Percentiles rank a stretch among this genome's conserved stretches.
Evolutionary conservation across 2,113 vertebrate species (phyloP).

Genomic region (Xenopus borealis): DNA sequence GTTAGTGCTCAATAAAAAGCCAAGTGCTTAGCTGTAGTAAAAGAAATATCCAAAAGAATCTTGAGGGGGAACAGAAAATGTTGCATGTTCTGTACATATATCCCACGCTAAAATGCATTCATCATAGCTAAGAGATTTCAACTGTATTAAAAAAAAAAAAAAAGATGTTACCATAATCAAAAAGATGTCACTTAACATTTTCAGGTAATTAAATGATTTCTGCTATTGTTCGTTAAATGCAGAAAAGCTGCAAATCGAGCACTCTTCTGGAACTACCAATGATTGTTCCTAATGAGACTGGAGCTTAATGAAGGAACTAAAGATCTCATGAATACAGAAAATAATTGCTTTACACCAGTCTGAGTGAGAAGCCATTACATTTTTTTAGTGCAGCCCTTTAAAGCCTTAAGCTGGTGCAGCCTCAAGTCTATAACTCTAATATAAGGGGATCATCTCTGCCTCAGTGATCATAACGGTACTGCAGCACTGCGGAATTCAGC

Average conservation of each 20-base stretch:
- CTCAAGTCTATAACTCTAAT: slow-evolving; percentile 29
- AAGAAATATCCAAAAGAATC: too few species aligned
- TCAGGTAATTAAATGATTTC: slow-evolving; percentile 21
- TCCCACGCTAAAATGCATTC: not conserved
- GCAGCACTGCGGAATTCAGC: slow-evolving; percentile 17
- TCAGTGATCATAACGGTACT: slow-evolving; percentile 18
- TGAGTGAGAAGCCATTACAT: slow-evolving; percentile 13
- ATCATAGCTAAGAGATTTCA: not conserved
- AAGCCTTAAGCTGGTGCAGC: slow-evolving; percentile 10
- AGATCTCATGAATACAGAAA: not conserved
- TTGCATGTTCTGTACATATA: too few species aligned
- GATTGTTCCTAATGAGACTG: slow-evolving; percentile 13
- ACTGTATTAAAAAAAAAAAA: too few species aligned
- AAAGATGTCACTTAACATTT: slow-evolving; percentile 19
- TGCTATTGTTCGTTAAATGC: slow-evolving; percentile 16
- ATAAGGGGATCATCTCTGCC: slow-evolving; percentile 27
- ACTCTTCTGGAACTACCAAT: slow-evolving; percentile 1
- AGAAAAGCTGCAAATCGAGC: not conserved
- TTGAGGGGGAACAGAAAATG: too few species aligned
- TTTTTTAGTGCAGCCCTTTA: slow-evolving; percentile 19
- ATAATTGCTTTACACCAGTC: slow-evolving; percentile 2
- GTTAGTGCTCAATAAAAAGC: too few species aligned
- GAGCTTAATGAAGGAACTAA: slow-evolving; percentile 4
- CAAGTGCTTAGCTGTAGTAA: too few species aligned
- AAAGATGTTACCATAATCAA: not conserved